These are phyloP conservation scores for Gryllus bimaculatus DNA, from an alignment of 1,140 invertebrate species.

Conservation along the genomic window DNA sequence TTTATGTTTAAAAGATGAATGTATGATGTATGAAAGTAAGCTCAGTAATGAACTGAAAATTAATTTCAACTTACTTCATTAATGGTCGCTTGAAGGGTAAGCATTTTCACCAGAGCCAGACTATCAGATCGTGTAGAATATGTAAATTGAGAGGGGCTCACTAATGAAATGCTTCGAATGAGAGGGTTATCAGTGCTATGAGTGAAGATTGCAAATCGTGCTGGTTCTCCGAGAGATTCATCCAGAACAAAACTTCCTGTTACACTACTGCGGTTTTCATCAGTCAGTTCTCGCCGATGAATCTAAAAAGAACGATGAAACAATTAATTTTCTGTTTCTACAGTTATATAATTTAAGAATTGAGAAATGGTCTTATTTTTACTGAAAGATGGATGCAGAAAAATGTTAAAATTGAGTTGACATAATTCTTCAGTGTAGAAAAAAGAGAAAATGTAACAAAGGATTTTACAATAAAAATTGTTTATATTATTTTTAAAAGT, in stretches of 20 bases:
- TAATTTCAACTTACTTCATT: conserved; percentile 35
- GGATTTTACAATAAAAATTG: background rate
- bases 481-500: background rate
- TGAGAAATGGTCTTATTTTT: background rate
- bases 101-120: conserved; percentile 39
- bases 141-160: conserved; percentile 37
- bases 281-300: conserved; percentile 37
- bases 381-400: background rate
- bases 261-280: conserved; percentile 35
- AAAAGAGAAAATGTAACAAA: background rate
- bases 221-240: conserved; percentile 36
- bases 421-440: no score
- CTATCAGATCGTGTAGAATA: conserved; percentile 36
- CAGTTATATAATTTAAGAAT: no score
- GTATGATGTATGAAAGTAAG: no score
- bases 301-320: conserved; percentile 28
- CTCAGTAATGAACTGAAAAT: no score
- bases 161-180: conserved; percentile 36
- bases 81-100: conserved; percentile 39
- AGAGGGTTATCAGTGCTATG: conserved; percentile 39
- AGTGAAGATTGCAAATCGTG: conserved; percentile 37
- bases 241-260: conserved; percentile 41
- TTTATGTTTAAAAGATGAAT: no score
- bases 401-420: background rate
- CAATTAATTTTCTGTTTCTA: background rate